Conservation (phyloP, 2,797 vertebrate genomes). For the Lindbergichthys nudifrons region DNA sequence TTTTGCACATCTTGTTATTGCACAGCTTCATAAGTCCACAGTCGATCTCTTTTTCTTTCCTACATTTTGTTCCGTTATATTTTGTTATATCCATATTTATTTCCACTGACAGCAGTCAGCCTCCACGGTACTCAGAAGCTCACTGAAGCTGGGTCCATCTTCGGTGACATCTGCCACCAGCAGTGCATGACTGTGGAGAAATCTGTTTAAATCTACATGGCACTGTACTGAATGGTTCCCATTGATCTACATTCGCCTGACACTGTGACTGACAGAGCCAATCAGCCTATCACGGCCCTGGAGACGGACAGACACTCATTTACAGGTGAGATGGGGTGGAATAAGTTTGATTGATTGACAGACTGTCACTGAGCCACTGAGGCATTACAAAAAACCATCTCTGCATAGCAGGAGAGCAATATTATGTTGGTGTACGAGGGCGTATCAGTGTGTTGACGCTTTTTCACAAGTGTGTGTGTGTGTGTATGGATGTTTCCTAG, state of each 20-base stretch:
- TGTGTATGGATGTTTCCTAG: conserved; percentile 44
- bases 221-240: conserved; percentile 66
- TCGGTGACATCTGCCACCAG: conserved; percentile 79
- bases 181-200: conserved; percentile 79
- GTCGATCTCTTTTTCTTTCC: conserved; percentile 8
- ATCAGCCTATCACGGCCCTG: conserved; percentile 80
- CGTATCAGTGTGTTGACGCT: conserved; percentile 35
- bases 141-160: conserved; percentile 72
- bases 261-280: conserved; percentile 81
- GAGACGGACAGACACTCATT: conserved; percentile 80
- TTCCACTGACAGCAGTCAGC: conserved; percentile 48
- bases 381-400: conserved; percentile 71
- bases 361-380: conserved; percentile 77
- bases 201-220: conserved; percentile 70
- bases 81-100: conserved; percentile 63
- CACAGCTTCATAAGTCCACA: background rate
- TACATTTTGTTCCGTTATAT: conserved; percentile 21
- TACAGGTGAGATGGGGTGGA: conserved; percentile 78
- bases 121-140: conserved; percentile 64
- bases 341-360: conserved; percentile 78
- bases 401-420: conserved; percentile 55
- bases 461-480: conserved; percentile 36
- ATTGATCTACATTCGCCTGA: conserved; percentile 81
- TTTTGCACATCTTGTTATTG: background rate
- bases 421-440: conserved; percentile 55